Percentiles rank a stretch among this genome's conserved stretches.
phyloP scores from a whole-genome alignment of 2,113 vertebrate genomes.

The Vanacampus margaritifer region DNA sequence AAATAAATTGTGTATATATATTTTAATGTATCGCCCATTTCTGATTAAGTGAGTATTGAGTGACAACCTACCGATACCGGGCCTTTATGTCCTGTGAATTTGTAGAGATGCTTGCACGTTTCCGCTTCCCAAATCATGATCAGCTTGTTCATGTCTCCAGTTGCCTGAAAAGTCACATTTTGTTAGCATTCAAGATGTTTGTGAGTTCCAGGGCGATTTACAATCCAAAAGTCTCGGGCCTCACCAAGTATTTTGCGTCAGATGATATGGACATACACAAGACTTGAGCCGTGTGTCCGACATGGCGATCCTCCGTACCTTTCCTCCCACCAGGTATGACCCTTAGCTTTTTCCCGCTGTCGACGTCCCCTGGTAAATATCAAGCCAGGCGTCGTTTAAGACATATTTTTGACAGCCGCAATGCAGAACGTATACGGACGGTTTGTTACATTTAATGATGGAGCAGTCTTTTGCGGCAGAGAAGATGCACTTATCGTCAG shows the following conservation, averaged over 20 bases:
- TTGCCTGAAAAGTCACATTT: conserved; percentile 73
- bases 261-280: conserved; percentile 93
- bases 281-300: conserved; percentile 81
- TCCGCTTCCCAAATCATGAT: conserved; percentile 92
- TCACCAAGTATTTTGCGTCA: conserved; percentile 90
- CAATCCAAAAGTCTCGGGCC: neutral
- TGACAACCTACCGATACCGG: conserved; percentile 81
- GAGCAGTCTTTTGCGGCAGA: conserved; percentile 92
- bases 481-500: conserved; percentile 85
- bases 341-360: conserved; percentile 82
- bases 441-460: conserved; percentile 85
- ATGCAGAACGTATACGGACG: neutral
- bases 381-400: neutral
- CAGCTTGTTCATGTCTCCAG: conserved; percentile 88
- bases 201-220: neutral
- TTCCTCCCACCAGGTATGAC: conserved; percentile 83
- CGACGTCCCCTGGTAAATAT: conserved; percentile 80
- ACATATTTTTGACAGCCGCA: neutral
- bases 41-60: too few relatives aligned
- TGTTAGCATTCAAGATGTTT: neutral
- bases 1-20: too few relatives aligned
- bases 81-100: conserved; percentile 87
- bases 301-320: conserved; percentile 72
- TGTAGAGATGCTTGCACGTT: conserved; percentile 83
- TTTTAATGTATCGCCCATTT: too few relatives aligned